Percentiles rank a stretch among this genome's conserved stretches.
Conservation (phyloP, 2,888 invertebrate species). For the Ceriagrion tenellum region DNA sequence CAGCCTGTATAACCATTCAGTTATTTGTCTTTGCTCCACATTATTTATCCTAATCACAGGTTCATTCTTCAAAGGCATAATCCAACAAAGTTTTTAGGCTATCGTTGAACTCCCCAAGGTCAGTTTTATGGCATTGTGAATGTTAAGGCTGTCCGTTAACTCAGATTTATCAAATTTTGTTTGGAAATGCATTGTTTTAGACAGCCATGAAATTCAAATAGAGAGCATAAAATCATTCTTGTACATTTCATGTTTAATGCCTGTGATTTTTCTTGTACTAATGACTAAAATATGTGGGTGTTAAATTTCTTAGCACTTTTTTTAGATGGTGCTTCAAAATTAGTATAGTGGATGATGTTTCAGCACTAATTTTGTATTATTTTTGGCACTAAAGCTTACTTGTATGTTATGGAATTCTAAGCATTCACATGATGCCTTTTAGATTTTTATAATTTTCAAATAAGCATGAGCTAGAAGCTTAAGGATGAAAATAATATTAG, state of each 20-base stretch:
- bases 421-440: background rate
- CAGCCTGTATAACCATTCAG: background rate
- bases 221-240: background rate
- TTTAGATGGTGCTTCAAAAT: background rate
- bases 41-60: too few relatives aligned
- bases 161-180: too few relatives aligned
- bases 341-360: background rate
- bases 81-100: too few relatives aligned
- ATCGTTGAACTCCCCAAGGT: too few relatives aligned
- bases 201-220: background rate
- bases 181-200: too few relatives aligned
- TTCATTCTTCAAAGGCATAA: too few relatives aligned
- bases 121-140: too few relatives aligned
- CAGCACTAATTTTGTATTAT: background rate
- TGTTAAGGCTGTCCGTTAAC: too few relatives aligned
- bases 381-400: background rate
- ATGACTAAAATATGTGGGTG: background rate
- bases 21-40: background rate
- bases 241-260: background rate
- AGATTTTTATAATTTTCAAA: background rate
- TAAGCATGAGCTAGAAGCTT: background rate
- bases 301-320: background rate
- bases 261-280: constrained; percentile 1
- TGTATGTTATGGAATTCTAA: background rate
- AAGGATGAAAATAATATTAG: background rate